Base-by-base conservation (phyloP, 2,888 invertebrate species). In the Kryphioiulus occultus region DNA sequence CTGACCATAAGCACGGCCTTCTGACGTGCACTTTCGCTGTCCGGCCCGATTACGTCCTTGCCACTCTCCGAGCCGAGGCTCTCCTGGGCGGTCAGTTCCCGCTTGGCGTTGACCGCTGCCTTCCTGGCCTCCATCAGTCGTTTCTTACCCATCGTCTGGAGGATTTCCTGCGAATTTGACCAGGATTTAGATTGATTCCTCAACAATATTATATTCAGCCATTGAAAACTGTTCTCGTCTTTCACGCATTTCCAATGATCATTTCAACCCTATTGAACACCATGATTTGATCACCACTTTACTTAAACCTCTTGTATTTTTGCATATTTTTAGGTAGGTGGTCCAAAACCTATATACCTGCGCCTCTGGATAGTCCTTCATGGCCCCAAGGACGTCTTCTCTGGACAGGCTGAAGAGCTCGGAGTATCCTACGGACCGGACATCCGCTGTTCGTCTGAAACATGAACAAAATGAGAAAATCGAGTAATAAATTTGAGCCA, bases 311-410 rank as follows among this genome's bases (percentile, higher is more conserved):
- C n/a, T n/a, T n/a, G n/a, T n/a, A n/a, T n/a, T n/a, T n/a, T n/a
- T n/a, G n/a, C n/a, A n/a, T n/a, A n/a, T n/a, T n/a, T n/a, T n/a
- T n/a, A n/a, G n/a, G n/a, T n/a, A n/a, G n/a, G n/a, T n/a, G n/a
- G n/a, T n/a, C n/a, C n/a, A n/a, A n/a, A n/a, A 32, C 12, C 1
- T 17, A 86, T 26, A 89, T 90, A 93, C 93, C 92, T 98, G 97
- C 0, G 98, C 98, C 92, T 98, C 98, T 0, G 98, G 98, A 91
- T 98, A 98, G 92, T 98, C 98, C 92, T 98, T 98, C 95, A 98
- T 97, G 0, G 98, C 98, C 0, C 96, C 95, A 42, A 98, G 92
- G 0, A 98, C 98, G 91, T 98, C 98, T 92, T 98, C 98, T 5
- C 98, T 94, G 0, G 98, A 98, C 32, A 98, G 92, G 42, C 98